Percentiles rank a stretch among this genome's conserved stretches.
Conservation (phyloP, 2,888 invertebrate species). For the Eutolmus rufibarbis region DNA sequence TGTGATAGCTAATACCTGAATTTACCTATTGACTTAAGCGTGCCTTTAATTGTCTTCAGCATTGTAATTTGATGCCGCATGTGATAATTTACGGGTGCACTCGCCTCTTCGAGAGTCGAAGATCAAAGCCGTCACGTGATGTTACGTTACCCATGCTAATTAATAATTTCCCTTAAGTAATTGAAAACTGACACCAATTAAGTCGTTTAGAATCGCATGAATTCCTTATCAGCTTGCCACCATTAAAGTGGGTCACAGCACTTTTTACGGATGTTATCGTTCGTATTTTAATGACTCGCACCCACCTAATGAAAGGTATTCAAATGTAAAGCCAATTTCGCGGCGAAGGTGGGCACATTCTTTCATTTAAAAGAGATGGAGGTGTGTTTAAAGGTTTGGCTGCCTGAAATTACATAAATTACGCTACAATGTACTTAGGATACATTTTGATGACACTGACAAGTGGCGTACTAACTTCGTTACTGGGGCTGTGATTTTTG, state of each 20-base stretch:
- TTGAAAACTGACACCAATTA: constrained; percentile 23
- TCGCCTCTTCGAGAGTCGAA: neutral
- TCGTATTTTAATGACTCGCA: neutral
- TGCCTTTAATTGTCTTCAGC: constrained; percentile 12
- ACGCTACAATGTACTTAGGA: neutral
- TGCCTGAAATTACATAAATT: neutral
- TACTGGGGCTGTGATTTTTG: neutral
- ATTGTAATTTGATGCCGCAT: constrained; percentile 16
- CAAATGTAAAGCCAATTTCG: neutral
- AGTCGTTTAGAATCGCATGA: constrained; percentile 16
- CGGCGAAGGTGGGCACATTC: neutral
- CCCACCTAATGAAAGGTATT: neutral
- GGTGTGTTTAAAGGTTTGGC: neutral
- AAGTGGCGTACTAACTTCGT: neutral
- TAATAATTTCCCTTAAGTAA: constrained; percentile 23
- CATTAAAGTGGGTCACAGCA: constrained; percentile 10
- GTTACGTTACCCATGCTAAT: constrained; percentile 6
- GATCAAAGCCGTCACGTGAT: constrained; percentile 13
- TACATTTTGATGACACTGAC: neutral
- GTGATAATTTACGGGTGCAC: constrained; percentile 8
- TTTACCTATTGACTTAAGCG: constrained; percentile 12
- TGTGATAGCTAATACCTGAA: constrained; percentile 15
- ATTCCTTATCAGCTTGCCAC: neutral
- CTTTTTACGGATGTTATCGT: neutral
- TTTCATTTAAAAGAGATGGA: neutral